Base-by-base conservation (phyloP, 2,888 invertebrate species). In the Phyllotreta cruciferae region DNA sequence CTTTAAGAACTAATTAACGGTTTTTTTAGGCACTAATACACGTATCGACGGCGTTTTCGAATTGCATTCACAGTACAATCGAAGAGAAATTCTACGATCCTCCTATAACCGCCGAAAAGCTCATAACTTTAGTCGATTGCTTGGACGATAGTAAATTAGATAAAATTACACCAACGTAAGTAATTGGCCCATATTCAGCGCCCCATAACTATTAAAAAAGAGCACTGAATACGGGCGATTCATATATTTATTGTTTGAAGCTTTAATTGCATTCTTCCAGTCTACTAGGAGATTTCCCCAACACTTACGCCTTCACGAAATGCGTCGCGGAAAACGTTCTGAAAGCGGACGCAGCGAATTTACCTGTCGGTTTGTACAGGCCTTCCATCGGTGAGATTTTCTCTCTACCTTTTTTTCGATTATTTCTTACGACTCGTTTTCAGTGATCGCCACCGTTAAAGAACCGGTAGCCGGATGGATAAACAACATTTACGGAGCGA, bases 251-350 rank as follows among this genome's bases (percentile, higher is more conserved):
- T 3, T 41, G 6, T 41, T 41, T 41, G 4, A 41, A 8, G 38
- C 38, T 38, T 38, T 10, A 47, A 24, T 13, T 10, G 38, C 44
- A 52, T 6, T 55, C 14, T 71, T 70, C 50, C 56, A 74, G 74
- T 10, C 54, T 75, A 24, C 50, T 73, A 35, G 71, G 70, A 58
- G 66, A 74, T 67, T 75, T 67, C 66, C 79, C 79, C 7, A 96
- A 96, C 76, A 94, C 94, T 0, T 96, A 96, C 77, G 90, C 93
- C 1, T 91, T 90, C 77, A 95, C 96, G 0, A 96, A 96, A 82
- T 92, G 93, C 0, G 82, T 95, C 0, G 93, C 93, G 0, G 96
- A 96, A 75, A 87, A 90, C 63, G 83, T 91, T 1, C 83, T 96
- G 0, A 82, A 86, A 61, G 85, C 83, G 41, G 87, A 89, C 74